phyloP scores from a whole-genome alignment of 1,140 invertebrate species.

The Eufriesea mexicana region DNA sequence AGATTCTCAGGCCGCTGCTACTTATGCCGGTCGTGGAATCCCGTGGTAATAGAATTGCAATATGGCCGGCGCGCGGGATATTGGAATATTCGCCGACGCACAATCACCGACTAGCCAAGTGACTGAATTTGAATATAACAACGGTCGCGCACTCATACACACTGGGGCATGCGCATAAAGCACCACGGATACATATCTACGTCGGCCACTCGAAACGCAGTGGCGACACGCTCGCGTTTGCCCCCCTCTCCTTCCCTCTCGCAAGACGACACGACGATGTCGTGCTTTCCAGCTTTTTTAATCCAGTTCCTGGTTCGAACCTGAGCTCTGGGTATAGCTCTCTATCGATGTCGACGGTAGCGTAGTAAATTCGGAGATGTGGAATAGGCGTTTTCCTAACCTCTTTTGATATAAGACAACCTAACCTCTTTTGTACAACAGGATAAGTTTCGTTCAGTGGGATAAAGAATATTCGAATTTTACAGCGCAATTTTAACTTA shows the following conservation, averaged over 20 bases:
- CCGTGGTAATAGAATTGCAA: slow-evolving; percentile 67
- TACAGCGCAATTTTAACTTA: too few relatives aligned
- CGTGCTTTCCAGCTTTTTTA: neutral
- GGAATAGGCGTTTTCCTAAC: too few relatives aligned
- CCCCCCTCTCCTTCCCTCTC: neutral
- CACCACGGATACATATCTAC: slow-evolving; percentile 77
- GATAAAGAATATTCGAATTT: too few relatives aligned
- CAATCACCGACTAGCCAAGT: slow-evolving; percentile 78
- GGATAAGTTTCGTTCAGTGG: too few relatives aligned
- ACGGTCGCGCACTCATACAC: slow-evolving; percentile 69
- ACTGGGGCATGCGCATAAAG: slow-evolving; percentile 70
- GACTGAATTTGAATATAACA: slow-evolving; percentile 81
- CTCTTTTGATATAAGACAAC: too few relatives aligned
- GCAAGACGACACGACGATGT: neutral
- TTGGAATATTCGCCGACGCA: slow-evolving; percentile 75
- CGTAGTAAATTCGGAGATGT: too few relatives aligned
- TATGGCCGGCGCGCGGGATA: slow-evolving; percentile 57
- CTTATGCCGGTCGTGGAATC: slow-evolving; percentile 70
- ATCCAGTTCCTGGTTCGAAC: too few relatives aligned
- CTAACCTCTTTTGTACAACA: too few relatives aligned
- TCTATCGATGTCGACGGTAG: too few relatives aligned
- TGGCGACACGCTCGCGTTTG: slow-evolving; percentile 39
- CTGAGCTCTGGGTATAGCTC: too few relatives aligned
- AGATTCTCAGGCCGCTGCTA: slow-evolving; percentile 40
- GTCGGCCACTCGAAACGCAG: slow-evolving; percentile 43